Evolutionary conservation across 1,140 invertebrate genomes (phyloP).

Genomic region (Bombus waltoni): DNA sequence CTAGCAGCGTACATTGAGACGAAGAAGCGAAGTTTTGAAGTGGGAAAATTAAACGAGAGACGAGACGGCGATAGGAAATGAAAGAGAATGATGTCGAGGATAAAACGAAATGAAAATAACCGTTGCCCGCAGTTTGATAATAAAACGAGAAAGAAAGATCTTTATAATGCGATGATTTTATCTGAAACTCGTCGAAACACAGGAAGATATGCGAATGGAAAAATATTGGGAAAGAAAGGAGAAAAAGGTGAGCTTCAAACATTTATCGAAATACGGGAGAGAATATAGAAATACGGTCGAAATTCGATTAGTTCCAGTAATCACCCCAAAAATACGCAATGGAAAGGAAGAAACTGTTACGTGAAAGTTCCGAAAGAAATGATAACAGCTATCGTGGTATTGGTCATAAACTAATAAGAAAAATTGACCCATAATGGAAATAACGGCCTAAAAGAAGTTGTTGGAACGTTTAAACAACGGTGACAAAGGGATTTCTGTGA

Average conservation of each 20-base stretch:
- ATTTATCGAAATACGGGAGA: background rate
- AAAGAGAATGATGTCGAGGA: background rate
- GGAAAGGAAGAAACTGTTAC: background rate
- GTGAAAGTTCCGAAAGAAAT: background rate
- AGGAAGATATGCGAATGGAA: background rate
- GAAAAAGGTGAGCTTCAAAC: background rate
- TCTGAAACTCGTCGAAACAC: background rate
- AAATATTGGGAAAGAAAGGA: background rate
- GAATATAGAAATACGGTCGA: background rate
- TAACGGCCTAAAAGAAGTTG: background rate
- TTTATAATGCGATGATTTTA: background rate
- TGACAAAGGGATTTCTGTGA: background rate
- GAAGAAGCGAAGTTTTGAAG: background rate
- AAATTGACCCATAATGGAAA: background rate
- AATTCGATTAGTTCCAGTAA: background rate
- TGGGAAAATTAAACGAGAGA: constrained; percentile 21
- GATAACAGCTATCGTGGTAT: background rate
- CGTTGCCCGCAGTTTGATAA: background rate
- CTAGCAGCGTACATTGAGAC: background rate
- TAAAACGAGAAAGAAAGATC: background rate
- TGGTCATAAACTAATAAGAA: background rate
- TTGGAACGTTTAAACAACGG: background rate
- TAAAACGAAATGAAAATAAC: background rate
- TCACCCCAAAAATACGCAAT: background rate
- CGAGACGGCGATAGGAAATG: background rate